Percentiles rank a stretch among this genome's conserved stretches.
Evolutionary conservation across 2,113 vertebrate genomes (phyloP).

Genomic region (Psilopsiagon aymara): DNA sequence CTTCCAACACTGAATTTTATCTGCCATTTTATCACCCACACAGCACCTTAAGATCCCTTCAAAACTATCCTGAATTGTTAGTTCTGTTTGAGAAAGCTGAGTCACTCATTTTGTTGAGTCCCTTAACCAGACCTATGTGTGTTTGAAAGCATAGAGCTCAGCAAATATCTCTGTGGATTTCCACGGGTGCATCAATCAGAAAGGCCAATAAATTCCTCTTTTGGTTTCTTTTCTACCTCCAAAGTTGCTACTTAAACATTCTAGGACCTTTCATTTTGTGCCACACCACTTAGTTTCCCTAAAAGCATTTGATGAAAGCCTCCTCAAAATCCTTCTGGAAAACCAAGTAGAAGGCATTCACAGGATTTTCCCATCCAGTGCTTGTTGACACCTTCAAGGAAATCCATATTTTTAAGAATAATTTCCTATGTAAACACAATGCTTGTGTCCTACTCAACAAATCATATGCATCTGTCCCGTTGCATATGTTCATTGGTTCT

Average conservation of each 20-base stretch:
- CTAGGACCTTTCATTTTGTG: neutral
- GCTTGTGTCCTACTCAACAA: neutral
- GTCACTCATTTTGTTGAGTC: neutral
- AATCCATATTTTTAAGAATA: neutral
- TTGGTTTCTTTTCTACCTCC: neutral
- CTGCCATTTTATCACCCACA: neutral
- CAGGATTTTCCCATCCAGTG: neutral
- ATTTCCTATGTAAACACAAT: neutral
- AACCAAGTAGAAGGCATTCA: neutral
- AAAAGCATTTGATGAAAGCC: neutral
- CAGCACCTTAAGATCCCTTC: neutral
- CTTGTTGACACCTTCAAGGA: neutral
- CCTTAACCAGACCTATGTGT: neutral
- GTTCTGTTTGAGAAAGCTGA: neutral
- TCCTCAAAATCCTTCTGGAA: neutral
- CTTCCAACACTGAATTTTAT: neutral
- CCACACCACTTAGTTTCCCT: neutral
- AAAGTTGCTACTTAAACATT: neutral
- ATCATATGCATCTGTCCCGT: neutral
- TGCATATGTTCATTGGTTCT: neutral
- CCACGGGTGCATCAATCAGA: neutral
- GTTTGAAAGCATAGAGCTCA: neutral
- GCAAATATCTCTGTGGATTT: neutral
- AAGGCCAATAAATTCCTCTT: neutral
- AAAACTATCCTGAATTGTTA: neutral